A percentile compares a stretch with the other conserved stretches of the same genome.
Evolutionary conservation across 2,888 invertebrate species (phyloP).

Genomic region (Tachina grossa): DNA sequence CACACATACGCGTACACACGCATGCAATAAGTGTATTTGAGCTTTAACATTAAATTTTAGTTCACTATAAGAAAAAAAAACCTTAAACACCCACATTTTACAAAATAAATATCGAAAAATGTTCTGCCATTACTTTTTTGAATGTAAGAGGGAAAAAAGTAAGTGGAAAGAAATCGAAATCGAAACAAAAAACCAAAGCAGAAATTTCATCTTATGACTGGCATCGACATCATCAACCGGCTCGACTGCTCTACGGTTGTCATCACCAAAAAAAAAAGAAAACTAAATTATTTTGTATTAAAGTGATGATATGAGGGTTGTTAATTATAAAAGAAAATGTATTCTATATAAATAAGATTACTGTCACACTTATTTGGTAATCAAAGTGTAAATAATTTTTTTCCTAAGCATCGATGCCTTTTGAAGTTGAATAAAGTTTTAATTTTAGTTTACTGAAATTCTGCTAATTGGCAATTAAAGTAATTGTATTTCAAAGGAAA

Average conservation of each 20-base stretch:
- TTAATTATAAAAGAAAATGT: background rate
- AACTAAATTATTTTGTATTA: slow-evolving; percentile 5
- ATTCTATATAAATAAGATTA: background rate
- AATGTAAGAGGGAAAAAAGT: background rate
- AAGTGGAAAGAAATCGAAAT: background rate
- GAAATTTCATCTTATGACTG: slow-evolving; percentile 64
- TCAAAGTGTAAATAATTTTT: no score
- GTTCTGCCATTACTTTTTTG: background rate
- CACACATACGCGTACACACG: slow-evolving; percentile 3
- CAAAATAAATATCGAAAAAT: slow-evolving; percentile 33
- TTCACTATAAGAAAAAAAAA: background rate
- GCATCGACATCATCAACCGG: slow-evolving; percentile 64
- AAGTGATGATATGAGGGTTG: slow-evolving; percentile 13
- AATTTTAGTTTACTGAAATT: no score
- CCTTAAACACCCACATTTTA: background rate
- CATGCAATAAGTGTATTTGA: background rate
- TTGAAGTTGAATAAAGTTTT: no score
- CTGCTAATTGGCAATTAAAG: no score
- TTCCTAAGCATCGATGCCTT: no score
- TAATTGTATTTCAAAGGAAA: no score
- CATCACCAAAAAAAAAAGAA: slow-evolving; percentile 9
- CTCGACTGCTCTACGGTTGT: slow-evolving; percentile 29
- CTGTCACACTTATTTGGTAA: no score
- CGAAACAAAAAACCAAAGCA: slow-evolving; percentile 22
- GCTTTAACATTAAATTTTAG: slow-evolving; percentile 1